Conservation (phyloP, 2,113 vertebrate species). For the Eulacestoma nigropectus region DNA sequence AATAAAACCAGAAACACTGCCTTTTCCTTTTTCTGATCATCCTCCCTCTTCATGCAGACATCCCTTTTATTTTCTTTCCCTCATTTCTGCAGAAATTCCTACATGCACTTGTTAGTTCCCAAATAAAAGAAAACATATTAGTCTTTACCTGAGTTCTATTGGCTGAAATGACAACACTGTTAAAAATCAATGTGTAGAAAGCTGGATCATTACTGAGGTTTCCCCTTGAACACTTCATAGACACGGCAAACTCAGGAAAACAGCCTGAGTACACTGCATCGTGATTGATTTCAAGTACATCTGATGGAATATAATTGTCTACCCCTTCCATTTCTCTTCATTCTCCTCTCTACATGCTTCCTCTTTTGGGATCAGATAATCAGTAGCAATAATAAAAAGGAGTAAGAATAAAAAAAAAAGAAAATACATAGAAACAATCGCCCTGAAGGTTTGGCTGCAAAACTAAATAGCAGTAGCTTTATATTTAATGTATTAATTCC, state of each 20-base stretch:
- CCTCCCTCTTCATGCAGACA: not conserved
- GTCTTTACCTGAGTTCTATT: not conserved
- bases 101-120: not conserved
- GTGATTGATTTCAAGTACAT: conserved; percentile 50
- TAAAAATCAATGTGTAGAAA: conserved; percentile 40
- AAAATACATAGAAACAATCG: not conserved
- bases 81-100: not conserved
- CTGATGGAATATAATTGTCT: conserved; percentile 38
- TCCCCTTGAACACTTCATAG: conserved; percentile 23
- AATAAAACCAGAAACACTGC: not conserved
- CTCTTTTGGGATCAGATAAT: conserved; percentile 15
- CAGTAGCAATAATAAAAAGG: not conserved
- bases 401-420: not conserved
- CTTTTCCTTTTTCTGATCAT: not conserved
- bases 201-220: conserved; percentile 20
- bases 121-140: not conserved
- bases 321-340: conserved; percentile 18
- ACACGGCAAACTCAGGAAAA: conserved; percentile 9
- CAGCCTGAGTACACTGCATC: not conserved
- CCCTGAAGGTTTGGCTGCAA: not conserved
- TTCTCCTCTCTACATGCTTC: not conserved
- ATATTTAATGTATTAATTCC: not conserved
- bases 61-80: not conserved
- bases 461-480: not conserved
- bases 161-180: conserved; percentile 9